Percentiles rank a stretch among this genome's conserved stretches.
phyloP scores from a whole-genome alignment of 2,797 vertebrate species.

The Sebastes dallii region DNA sequence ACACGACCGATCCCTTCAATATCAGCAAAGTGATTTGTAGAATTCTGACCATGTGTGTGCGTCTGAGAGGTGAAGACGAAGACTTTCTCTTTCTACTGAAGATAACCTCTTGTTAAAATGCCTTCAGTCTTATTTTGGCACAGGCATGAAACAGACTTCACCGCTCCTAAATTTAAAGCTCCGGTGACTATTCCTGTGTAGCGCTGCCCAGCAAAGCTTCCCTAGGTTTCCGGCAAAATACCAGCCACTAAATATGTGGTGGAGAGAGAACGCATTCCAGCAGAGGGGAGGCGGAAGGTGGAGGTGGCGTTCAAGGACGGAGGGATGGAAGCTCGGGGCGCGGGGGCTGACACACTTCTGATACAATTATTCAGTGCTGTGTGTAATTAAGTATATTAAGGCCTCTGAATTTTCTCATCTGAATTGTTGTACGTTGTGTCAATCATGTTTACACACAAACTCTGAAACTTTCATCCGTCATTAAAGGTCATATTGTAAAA shows the following conservation, averaged over 20 bases:
- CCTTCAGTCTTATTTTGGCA: slow-evolving; percentile 19
- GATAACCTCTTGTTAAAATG: slow-evolving; percentile 30
- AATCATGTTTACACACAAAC: too few relatives aligned
- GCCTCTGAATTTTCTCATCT: accelerated
- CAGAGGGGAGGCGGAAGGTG: slow-evolving; percentile 32
- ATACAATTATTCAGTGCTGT: neutral
- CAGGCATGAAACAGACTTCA: slow-evolving; percentile 27
- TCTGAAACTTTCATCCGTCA: too few relatives aligned
- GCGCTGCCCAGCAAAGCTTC: slow-evolving; percentile 20
- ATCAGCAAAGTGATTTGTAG: neutral
- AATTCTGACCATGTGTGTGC: neutral
- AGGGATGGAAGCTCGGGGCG: slow-evolving; percentile 32
- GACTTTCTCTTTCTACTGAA: neutral
- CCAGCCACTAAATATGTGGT: slow-evolving; percentile 46
- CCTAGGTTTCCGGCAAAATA: slow-evolving; percentile 34
- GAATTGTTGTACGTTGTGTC: too few relatives aligned
- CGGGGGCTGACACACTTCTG: neutral
- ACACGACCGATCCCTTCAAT: neutral
- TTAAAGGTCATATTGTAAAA: too few relatives aligned
- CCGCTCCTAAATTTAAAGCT: slow-evolving; percentile 39
- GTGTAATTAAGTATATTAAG: neutral
- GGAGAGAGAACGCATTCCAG: slow-evolving; percentile 48
- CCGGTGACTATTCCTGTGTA: slow-evolving; percentile 41
- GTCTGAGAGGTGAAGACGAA: neutral
- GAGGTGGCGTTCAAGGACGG: slow-evolving; percentile 39